Evolutionary conservation across 1,140 invertebrate genomes (phyloP).

Genomic region (Brachionus rotundiformis): DNA sequence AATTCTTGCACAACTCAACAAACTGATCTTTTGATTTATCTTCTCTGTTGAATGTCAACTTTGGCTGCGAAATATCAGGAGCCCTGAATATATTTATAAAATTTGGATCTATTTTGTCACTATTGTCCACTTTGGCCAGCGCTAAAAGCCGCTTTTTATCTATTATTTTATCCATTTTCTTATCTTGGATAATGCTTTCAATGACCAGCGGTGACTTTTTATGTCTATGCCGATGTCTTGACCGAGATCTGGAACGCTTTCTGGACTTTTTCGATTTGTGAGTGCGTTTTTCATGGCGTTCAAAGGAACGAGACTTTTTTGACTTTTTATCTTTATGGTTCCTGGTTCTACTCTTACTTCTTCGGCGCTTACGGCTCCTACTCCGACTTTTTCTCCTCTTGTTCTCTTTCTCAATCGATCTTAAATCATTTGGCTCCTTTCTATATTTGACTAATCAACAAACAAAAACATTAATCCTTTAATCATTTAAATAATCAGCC

Average conservation of each 20-base stretch:
- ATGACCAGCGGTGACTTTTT: neutral
- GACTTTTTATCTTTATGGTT: constrained; percentile 1
- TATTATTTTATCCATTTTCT: constrained; percentile 35
- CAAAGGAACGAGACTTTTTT: neutral
- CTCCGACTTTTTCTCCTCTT: constrained; percentile 10
- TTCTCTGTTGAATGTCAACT: neutral
- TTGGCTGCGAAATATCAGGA: neutral
- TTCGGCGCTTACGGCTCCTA: neutral
- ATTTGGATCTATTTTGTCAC: neutral
- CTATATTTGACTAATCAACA: constrained; percentile 3
- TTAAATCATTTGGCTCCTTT: neutral
- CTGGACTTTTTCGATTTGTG: neutral
- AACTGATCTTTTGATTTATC: neutral
- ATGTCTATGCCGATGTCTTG: neutral
- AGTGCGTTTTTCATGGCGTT: neutral
- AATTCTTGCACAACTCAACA: constrained; percentile 38
- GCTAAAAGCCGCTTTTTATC: neutral
- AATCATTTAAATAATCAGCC: neutral
- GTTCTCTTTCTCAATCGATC: neutral
- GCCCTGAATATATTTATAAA: constrained; percentile 12
- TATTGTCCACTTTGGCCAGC: neutral
- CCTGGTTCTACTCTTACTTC: neutral
- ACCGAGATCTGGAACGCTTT: neutral
- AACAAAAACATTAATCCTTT: constrained; percentile 20
- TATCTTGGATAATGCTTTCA: neutral